phyloP scores from a whole-genome alignment of 2,888 invertebrate species.

The Fragum sueziense region DNA sequence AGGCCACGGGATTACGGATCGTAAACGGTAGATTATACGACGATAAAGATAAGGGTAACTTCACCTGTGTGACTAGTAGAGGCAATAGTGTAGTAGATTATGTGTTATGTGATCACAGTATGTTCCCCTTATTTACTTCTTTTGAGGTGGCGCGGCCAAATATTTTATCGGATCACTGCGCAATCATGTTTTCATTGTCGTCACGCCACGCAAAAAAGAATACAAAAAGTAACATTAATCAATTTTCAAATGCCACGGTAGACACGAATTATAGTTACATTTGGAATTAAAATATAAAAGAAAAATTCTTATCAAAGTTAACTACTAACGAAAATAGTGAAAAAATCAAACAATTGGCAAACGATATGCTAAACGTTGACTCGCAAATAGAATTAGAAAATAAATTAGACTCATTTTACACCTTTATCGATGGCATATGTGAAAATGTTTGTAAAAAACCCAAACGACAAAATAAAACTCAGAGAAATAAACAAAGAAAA shows the following conservation, averaged over 20 bases:
- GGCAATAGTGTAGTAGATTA: conserved; percentile 27
- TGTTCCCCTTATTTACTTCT: conserved; percentile 1
- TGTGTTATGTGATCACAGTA: conserved; percentile 23
- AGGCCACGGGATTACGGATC: conserved; percentile 26
- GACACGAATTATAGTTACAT: conserved; percentile 8
- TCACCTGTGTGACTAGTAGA: conserved; percentile 16
- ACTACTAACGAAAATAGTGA: background rate
- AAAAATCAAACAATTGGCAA: background rate
- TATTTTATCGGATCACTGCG: conserved; percentile 35
- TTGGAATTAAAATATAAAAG: conserved; percentile 15
- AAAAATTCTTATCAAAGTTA: background rate
- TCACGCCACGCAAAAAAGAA: background rate
- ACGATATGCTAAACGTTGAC: background rate
- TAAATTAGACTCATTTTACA: background rate
- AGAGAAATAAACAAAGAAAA: background rate
- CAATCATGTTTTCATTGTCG: conserved; percentile 13
- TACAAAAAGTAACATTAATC: background rate
- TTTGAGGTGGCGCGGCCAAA: conserved; percentile 22
- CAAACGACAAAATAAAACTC: background rate
- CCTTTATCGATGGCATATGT: conserved; percentile 12
- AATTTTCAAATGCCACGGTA: background rate
- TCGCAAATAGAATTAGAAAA: background rate
- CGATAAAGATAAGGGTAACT: conserved; percentile 22
- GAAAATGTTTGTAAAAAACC: background rate
- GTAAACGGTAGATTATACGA: conserved; percentile 24